A percentile compares a stretch with the other conserved stretches of the same genome.
These are phyloP conservation scores for Halcyon malimbica DNA, from an alignment of 2,113 vertebrate species.

Conservation along the genomic window DNA sequence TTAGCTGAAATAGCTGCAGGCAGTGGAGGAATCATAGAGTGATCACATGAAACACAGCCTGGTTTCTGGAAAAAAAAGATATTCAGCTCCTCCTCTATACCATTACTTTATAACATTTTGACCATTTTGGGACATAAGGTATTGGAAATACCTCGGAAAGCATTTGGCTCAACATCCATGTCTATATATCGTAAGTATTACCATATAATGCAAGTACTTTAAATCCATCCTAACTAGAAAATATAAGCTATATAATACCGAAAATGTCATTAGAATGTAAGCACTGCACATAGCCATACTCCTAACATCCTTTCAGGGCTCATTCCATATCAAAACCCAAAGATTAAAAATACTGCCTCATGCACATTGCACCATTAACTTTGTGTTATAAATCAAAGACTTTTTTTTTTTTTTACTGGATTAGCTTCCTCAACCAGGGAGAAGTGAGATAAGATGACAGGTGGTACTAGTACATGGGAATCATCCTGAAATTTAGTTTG, in stretches of 20 bases:
- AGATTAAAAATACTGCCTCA: neutral
- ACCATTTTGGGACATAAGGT: neutral
- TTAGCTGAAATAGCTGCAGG: constrained; percentile 49
- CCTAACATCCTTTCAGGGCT: neutral
- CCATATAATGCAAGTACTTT: neutral
- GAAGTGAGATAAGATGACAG: neutral
- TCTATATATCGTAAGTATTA: neutral
- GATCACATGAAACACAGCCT: constrained; percentile 21
- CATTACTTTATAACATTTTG: constrained; percentile 2
- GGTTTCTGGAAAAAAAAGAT: neutral
- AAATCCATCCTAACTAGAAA: neutral
- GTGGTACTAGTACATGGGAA: neutral
- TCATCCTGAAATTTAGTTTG: neutral
- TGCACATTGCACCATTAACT: neutral
- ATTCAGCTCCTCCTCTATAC: neutral
- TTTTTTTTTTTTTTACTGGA: neutral
- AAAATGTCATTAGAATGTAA: neutral
- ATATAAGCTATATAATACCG: neutral
- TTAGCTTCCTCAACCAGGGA: neutral
- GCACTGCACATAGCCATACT: neutral
- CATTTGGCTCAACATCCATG: neutral
- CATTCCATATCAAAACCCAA: neutral
- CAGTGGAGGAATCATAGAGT: neutral
- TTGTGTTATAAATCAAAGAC: neutral
- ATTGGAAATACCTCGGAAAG: constrained; percentile 23